Evolutionary conservation across 64 coral and sea anemone species (phyloP), one percentile per base, ranked within the genome.

Genomic region (Pachyseris speciosa): DNA sequence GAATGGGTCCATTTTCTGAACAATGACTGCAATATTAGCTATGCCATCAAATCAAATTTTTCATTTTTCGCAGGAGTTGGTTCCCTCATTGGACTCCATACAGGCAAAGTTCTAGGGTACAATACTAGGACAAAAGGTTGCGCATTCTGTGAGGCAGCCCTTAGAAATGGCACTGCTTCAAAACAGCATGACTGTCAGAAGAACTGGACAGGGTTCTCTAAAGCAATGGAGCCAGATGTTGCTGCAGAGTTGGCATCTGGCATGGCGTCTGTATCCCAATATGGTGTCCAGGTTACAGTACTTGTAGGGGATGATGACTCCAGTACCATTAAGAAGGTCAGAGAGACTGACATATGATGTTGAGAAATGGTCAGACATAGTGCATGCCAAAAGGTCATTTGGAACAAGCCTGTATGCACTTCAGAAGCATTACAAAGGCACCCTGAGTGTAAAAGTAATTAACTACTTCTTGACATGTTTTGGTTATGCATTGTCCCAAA

Each of bases 241-340:
- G 90, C 44, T 15, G 81, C 27, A 15, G 67, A 85, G 69, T 11
- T 85, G 19, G 57, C n/a, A n/a, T n/a, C n/a, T n/a, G n/a, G n/a
- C n/a, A n/a, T 50, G 4, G 22, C 26, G 17, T 41, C 16, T 0
- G 27, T 38, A 28, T 30, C 52, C 19, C 5, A 90, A 29, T 50
- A 43, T 24, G 64, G 48, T 13, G 67, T 34, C 22, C 79, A 45
- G 7, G 25, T 92, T 9, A 8, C 67, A 28, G 26, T 78, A 1
- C 69, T 92, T 13, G 84, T 93, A 0, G 84, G 84, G 2, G 91
- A 93, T 52, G 84, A 93, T 7, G 91, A 93, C 25, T 70, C 83
- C 2, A 8, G 38, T 6, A 93, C 84, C 13, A 93, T 93, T 1
- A 80, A 72, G 41, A 86, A 87, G 45, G 69, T 92, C 0, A 59